A percentile compares a stretch with the other conserved stretches of the same genome.
Evolutionary conservation across 2,888 invertebrate genomes (phyloP).

Genomic region (Ctena decussata): DNA sequence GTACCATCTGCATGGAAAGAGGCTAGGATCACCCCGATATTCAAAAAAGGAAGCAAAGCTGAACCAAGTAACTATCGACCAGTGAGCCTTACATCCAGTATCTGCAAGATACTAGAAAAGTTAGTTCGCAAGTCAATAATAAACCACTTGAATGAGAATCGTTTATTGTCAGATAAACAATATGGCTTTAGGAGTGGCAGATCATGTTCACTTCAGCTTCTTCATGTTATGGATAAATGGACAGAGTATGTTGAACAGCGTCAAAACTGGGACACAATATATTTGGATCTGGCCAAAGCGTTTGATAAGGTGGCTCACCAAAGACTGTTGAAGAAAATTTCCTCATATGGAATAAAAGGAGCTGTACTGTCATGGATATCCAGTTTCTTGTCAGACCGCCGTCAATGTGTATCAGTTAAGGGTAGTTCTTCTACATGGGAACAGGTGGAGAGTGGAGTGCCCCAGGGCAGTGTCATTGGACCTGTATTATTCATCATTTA

Average conservation of each 20-base stretch:
- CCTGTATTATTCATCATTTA: constrained; percentile 11
- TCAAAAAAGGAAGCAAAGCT: no score
- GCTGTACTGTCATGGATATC: constrained; percentile 4
- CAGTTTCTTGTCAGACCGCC: background rate
- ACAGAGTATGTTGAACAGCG: constrained; percentile 18
- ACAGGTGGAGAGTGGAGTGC: background rate
- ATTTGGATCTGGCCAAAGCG: constrained; percentile 35
- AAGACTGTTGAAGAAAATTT: constrained; percentile 17
- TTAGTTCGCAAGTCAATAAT: no score
- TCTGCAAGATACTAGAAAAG: no score
- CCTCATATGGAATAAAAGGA: constrained; percentile 22
- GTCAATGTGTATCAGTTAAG: constrained; percentile 19
- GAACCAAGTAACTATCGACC: no score
- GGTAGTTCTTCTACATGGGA: constrained; percentile 15
- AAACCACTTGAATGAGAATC: no score
- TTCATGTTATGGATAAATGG: constrained; percentile 30
- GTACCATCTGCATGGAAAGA: no score
- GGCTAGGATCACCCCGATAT: no score
- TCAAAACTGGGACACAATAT: constrained; percentile 3
- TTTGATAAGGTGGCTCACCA: constrained; percentile 26
- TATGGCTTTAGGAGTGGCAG: constrained; percentile 28
- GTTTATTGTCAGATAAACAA: constrained; percentile 26
- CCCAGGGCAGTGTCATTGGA: constrained; percentile 22
- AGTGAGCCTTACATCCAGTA: no score
- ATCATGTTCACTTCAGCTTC: constrained; percentile 26